phyloP scores from a whole-genome alignment of 2,888 invertebrate genomes.

The Blomia tropicalis region DNA sequence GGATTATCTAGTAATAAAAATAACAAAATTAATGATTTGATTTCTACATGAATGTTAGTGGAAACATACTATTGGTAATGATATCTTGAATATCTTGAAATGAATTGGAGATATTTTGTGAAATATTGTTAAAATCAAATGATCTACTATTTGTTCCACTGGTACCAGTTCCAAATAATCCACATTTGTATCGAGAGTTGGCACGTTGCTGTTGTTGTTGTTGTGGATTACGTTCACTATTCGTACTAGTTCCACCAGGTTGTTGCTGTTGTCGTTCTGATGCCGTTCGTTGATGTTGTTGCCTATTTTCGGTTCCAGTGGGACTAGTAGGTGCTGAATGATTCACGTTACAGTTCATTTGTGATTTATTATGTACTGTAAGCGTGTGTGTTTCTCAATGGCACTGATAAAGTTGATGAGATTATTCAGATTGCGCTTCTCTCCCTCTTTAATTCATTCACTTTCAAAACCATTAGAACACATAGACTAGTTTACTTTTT shows the following conservation, averaged over 20 bases:
- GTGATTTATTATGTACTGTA: no score
- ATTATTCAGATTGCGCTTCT: no score
- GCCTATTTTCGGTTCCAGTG: not conserved
- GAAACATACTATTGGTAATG: not conserved
- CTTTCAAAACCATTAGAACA: no score
- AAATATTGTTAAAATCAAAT: not conserved
- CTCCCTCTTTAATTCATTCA: no score
- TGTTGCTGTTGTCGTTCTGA: not conserved
- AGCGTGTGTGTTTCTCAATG: no score
- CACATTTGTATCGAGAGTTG: not conserved
- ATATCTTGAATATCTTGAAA: not conserved
- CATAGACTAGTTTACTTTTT: no score
- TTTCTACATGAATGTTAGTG: not conserved
- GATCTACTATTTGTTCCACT: not conserved
- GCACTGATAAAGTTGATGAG: no score
- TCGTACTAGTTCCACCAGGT: not conserved
- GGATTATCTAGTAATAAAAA: slow-evolving; percentile 1
- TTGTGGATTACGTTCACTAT: not conserved
- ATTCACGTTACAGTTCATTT: not conserved
- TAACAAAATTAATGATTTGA: not conserved
- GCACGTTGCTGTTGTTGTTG: not conserved
- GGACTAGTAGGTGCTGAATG: slow-evolving; percentile 2
- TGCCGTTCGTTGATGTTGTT: not conserved
- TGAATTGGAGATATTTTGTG: slow-evolving; percentile 1
- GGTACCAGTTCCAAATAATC: not conserved